Conservation (phyloP, 53 echinoderm and acorn worm genomes). For the Holothuria scabra region DNA sequence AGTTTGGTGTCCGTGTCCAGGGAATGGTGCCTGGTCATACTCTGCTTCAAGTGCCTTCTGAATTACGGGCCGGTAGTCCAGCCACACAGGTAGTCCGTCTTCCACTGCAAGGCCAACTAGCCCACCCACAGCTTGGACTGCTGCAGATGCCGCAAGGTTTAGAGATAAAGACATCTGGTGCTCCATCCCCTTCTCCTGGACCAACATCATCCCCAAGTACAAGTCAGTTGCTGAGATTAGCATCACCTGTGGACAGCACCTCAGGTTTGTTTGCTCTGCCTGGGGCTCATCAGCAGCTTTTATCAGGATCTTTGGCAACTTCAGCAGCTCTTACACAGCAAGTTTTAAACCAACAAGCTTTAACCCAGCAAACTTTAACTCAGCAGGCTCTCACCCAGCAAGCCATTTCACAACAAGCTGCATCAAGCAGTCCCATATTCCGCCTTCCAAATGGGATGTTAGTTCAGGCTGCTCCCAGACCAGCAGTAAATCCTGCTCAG, state of each 20-base stretch:
- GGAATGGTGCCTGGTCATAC: slow-evolving; percentile 28
- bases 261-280: slow-evolving; percentile 35
- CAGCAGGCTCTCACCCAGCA: slow-evolving; percentile 16
- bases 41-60: slow-evolving; percentile 14
- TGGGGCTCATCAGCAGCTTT: neutral
- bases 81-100: slow-evolving; percentile 35
- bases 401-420: neutral
- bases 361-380: too few relatives aligned
- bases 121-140: slow-evolving; percentile 23
- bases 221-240: slow-evolving; percentile 7
- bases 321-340: slow-evolving; percentile 15
- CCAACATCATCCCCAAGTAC: slow-evolving; percentile 30
- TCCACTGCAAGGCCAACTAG: slow-evolving; percentile 4
- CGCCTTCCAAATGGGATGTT: slow-evolving; percentile 45
- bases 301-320: slow-evolving; percentile 1
- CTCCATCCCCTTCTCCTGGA: slow-evolving; percentile 34
- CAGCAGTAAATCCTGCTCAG: slow-evolving; percentile 10
- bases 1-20: slow-evolving; percentile 22
- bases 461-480: slow-evolving; percentile 35
- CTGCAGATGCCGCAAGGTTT: slow-evolving; percentile 22
- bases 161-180: slow-evolving; percentile 19
- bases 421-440: neutral
- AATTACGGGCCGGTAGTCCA: slow-evolving; percentile 8
- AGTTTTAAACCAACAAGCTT: too few relatives aligned
- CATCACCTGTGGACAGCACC: slow-evolving; percentile 22